Conservation (phyloP, 2,888 invertebrate species). For the Drosophila lutescens region DNA sequence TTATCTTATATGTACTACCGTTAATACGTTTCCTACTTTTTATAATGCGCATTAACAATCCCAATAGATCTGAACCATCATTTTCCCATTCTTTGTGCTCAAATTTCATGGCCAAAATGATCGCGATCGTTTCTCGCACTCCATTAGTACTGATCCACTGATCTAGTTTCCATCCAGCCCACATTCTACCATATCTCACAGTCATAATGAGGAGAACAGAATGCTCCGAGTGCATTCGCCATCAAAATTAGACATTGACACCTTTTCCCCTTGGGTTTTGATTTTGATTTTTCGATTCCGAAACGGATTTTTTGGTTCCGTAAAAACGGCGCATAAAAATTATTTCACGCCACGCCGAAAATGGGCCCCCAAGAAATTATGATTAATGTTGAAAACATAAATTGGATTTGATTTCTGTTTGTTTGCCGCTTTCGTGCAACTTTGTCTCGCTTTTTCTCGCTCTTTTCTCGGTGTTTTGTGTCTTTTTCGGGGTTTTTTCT, state of each 20-base stretch:
- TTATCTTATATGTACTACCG: background rate
- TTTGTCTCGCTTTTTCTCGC: slow-evolving; percentile 33
- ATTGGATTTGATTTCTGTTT: slow-evolving; percentile 77
- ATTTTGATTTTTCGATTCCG: slow-evolving; percentile 3
- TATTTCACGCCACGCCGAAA: slow-evolving; percentile 66
- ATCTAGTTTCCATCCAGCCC: slow-evolving; percentile 23
- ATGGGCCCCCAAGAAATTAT: slow-evolving; percentile 59
- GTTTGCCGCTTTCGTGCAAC: slow-evolving; percentile 55
- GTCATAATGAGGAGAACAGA: slow-evolving; percentile 46
- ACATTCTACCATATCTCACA: slow-evolving; percentile 41
- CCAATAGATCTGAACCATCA: background rate
- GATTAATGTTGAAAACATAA: slow-evolving; percentile 73
- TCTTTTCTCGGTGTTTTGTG: slow-evolving; percentile 15
- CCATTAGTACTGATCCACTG: slow-evolving; percentile 34
- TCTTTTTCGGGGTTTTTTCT: slow-evolving; percentile 9
- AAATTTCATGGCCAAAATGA: slow-evolving; percentile 39
- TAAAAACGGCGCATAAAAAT: slow-evolving; percentile 75
- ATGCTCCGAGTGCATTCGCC: slow-evolving; percentile 44
- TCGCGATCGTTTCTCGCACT: slow-evolving; percentile 30
- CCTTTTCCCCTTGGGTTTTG: slow-evolving; percentile 43
- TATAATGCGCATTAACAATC: background rate
- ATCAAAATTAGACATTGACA: slow-evolving; percentile 68
- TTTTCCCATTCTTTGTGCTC: slow-evolving; percentile 2
- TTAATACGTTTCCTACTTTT: background rate
- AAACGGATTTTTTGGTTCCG: slow-evolving; percentile 46